Percentiles rank a stretch among this genome's conserved stretches.
Conservation (phyloP, 2,888 invertebrate genomes). For the Ormyrus pomaceus region DNA sequence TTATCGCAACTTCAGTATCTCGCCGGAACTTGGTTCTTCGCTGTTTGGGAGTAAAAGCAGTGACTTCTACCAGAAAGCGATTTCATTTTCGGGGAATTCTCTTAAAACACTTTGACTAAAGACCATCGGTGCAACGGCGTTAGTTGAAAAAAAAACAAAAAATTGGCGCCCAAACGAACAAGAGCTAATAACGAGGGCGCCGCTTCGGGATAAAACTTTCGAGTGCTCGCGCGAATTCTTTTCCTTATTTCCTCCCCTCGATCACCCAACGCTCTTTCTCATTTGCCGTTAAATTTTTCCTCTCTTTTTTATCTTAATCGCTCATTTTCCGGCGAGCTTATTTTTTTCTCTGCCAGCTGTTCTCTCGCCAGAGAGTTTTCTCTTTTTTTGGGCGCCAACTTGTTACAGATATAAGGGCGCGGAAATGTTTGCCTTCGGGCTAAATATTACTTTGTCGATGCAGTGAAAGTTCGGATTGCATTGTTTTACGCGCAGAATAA, state of each 20-base stretch:
- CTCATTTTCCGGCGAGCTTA: not conserved
- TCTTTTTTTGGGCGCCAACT: not conserved
- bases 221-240: conserved; percentile 34
- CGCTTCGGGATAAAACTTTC: conserved; percentile 47
- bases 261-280: conserved; percentile 9
- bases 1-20: not conserved
- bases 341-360: not conserved
- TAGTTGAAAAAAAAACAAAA: conserved; percentile 8
- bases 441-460: not conserved
- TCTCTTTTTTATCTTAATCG: conserved; percentile 25
- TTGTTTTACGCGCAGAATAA: too few species aligned
- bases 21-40: too few species aligned
- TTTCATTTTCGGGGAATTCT: conserved; percentile 17
- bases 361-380: not conserved
- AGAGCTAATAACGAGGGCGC: conserved; percentile 52
- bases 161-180: conserved; percentile 37
- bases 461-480: not conserved
- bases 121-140: not conserved
- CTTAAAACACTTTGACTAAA: conserved; percentile 8
- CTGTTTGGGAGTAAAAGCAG: too few species aligned
- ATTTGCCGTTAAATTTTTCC: not conserved
- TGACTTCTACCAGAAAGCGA: not conserved
- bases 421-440: not conserved
- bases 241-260: conserved; percentile 12
- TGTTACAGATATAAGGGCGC: not conserved